Evolutionary conservation across 1,140 invertebrate species (phyloP).

Genomic region (Brachionus manjavacas): DNA sequence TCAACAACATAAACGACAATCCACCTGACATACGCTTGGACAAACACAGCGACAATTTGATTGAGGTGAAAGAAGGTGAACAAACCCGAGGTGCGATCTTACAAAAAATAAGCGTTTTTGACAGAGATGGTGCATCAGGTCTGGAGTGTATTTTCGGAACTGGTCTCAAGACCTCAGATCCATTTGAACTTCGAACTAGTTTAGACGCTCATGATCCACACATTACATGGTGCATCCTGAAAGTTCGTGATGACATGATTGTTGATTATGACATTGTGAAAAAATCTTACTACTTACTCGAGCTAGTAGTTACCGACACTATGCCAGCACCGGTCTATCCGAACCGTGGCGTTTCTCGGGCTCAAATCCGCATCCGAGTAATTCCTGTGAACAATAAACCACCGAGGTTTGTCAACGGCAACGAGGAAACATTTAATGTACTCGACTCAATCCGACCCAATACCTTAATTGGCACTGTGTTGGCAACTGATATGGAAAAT

Average conservation of each 20-base stretch:
- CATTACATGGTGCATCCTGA: constrained; percentile 15
- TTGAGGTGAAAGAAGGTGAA: constrained; percentile 17
- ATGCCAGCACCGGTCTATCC: background rate
- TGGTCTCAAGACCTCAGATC: constrained; percentile 2
- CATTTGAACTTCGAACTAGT: constrained; percentile 14
- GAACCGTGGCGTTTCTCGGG: background rate
- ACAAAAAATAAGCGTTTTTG: constrained; percentile 21
- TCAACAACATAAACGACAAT: constrained; percentile 36
- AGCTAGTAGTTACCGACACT: background rate
- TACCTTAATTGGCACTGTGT: constrained; percentile 8
- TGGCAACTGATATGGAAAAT: constrained; percentile 42
- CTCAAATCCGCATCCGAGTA: constrained; percentile 10
- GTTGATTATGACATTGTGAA: constrained; percentile 37
- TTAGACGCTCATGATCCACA: background rate
- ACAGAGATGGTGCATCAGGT: constrained; percentile 20
- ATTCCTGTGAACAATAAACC: constrained; percentile 27
- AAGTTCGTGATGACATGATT: constrained; percentile 30
- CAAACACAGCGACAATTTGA: constrained; percentile 20
- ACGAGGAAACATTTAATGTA: constrained; percentile 24
- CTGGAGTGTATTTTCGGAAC: constrained; percentile 9
- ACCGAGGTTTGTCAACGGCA: constrained; percentile 18
- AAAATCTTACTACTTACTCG: background rate
- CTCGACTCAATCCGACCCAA: background rate
- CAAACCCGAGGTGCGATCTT: constrained; percentile 20
- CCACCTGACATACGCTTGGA: constrained; percentile 24